phyloP scores from a whole-genome alignment of 2,797 vertebrate species.

The Rhinogobio ventralis region DNA sequence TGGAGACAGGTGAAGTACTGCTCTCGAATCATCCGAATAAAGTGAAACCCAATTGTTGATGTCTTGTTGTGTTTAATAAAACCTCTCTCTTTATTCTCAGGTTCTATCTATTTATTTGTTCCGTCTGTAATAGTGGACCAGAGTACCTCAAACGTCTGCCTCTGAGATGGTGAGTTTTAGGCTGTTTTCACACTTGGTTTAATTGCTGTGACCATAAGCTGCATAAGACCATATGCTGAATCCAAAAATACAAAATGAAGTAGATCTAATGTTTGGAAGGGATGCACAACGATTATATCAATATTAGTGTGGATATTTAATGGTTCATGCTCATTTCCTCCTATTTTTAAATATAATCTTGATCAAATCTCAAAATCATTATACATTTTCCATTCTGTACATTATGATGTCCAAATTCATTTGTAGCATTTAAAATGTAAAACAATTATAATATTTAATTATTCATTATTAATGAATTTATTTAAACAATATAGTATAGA shows the following conservation, averaged over 20 bases:
- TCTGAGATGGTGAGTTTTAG: constrained; percentile 88
- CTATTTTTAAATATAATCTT: not conserved
- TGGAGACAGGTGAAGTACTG: constrained; percentile 88
- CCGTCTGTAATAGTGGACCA: constrained; percentile 97
- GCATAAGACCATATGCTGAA: no score
- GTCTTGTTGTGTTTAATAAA: not conserved
- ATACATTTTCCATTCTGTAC: not conserved
- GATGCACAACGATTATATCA: not conserved
- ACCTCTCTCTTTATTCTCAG: constrained; percentile 69
- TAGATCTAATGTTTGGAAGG: not conserved
- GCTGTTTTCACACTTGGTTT: not conserved
- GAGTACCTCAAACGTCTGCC: constrained; percentile 97
- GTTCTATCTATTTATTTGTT: constrained; percentile 99
- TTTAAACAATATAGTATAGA: not conserved
- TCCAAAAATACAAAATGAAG: not conserved
- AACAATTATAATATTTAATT: no score
- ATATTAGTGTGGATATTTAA: not conserved
- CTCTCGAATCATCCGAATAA: not conserved
- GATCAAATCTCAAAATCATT: not conserved
- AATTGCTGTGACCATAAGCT: not conserved
- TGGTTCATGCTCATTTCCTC: not conserved
- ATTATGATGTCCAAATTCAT: not conserved
- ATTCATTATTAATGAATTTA: not conserved
- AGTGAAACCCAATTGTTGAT: not conserved
- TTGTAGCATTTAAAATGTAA: not conserved